These are phyloP conservation scores for Alaudala cheleensis DNA, from an alignment of 2,113 vertebrate genomes.

Conservation along the genomic window DNA sequence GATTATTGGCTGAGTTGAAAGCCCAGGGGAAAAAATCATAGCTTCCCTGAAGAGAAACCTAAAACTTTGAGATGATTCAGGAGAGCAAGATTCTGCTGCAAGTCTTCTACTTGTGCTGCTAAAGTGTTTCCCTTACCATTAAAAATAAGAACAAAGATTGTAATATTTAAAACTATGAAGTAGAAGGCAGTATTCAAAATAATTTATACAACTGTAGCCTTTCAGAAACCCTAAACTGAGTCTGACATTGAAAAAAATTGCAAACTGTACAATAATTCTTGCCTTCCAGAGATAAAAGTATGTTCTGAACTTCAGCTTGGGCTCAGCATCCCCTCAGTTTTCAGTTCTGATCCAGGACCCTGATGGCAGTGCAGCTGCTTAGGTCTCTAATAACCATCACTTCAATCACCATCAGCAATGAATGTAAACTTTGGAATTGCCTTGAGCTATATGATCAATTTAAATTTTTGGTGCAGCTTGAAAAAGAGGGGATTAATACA, in stretches of 20 bases:
- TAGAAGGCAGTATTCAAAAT: background rate
- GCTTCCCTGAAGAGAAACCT: background rate
- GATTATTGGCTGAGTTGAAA: background rate
- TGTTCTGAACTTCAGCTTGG: constrained; percentile 22
- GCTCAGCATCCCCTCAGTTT: background rate
- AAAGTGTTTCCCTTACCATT: background rate
- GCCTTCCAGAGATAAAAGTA: background rate
- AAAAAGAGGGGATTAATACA: background rate
- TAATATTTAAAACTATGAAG: background rate
- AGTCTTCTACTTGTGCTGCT: background rate
- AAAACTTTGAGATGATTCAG: background rate
- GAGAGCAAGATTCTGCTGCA: background rate
- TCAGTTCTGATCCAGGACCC: constrained; percentile 3
- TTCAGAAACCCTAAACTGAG: background rate
- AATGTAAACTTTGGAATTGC: constrained; percentile 16
- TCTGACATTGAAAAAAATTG: background rate
- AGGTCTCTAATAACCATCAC: constrained; percentile 30
- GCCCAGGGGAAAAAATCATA: background rate
- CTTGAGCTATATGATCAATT: constrained; percentile 9
- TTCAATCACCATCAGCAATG: constrained; percentile 7
- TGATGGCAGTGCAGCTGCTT: constrained; percentile 34
- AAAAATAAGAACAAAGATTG: background rate
- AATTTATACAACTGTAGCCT: background rate
- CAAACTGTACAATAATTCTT: background rate
- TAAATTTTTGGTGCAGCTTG: background rate